These are phyloP conservation scores for Drosophila cognata DNA, from an alignment of 2,888 invertebrate species.

Conservation along the genomic window DNA sequence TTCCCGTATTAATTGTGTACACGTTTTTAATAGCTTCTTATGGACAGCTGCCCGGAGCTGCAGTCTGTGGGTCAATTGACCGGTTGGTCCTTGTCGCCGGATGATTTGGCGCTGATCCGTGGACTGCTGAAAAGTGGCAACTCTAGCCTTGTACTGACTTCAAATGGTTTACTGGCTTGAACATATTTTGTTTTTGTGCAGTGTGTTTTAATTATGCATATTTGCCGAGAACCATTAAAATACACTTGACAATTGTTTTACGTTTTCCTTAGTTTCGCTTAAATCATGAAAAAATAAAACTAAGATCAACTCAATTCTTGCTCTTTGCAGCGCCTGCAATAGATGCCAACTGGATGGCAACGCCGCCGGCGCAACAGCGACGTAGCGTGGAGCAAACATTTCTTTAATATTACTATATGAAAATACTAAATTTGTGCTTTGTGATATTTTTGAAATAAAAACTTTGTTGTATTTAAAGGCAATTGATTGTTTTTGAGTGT, in stretches of 20 bases:
- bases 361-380: not conserved
- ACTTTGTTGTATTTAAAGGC: constrained; percentile 32
- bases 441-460: constrained; percentile 69
- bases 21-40: constrained; percentile 85
- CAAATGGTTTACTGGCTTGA: constrained; percentile 86
- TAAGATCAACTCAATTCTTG: constrained; percentile 19
- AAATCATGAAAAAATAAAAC: not conserved
- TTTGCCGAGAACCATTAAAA: constrained; percentile 13
- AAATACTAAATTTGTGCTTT: constrained; percentile 38
- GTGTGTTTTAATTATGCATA: constrained; percentile 29
- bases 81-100: constrained; percentile 89
- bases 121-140: constrained; percentile 89
- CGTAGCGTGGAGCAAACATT: constrained; percentile 23
- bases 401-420: constrained; percentile 28
- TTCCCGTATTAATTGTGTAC: not conserved
- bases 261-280: constrained; percentile 7
- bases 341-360: constrained; percentile 17
- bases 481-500: constrained; percentile 15
- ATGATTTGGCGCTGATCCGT: constrained; percentile 89
- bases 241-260: constrained; percentile 23
- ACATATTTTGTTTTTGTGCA: constrained; percentile 41
- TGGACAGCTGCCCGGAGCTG: constrained; percentile 89
- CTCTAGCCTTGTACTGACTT: constrained; percentile 88
- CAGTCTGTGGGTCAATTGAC: constrained; percentile 88
- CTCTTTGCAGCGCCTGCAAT: constrained; percentile 71